Evolutionary conservation across 2,113 vertebrate genomes (phyloP).

Genomic region (Dicentrarchus labrax): DNA sequence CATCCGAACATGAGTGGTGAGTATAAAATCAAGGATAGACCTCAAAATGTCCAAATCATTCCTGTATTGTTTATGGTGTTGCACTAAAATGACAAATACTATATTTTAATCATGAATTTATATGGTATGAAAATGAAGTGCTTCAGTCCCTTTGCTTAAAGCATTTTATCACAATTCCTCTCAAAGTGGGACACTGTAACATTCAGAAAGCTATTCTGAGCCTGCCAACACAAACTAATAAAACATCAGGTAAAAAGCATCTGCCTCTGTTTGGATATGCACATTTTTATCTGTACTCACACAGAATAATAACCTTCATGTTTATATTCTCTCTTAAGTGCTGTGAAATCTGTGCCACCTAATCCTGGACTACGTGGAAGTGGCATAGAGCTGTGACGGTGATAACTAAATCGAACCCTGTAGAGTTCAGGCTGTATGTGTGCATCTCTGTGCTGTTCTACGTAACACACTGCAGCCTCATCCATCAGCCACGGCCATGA

Average conservation of each 20-base stretch:
- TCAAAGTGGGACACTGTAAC: conserved; percentile 32
- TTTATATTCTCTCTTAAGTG: conserved; percentile 51
- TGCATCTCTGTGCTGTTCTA: conserved; percentile 22
- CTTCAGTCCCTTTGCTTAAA: conserved; percentile 10
- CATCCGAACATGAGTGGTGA: background rate
- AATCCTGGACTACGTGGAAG: conserved; percentile 30
- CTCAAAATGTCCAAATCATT: background rate
- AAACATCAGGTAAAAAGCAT: conserved; percentile 46
- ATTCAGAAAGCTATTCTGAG: conserved; percentile 32
- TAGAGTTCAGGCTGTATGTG: conserved; percentile 19
- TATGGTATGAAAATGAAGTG: conserved; percentile 27
- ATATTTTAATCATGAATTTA: background rate
- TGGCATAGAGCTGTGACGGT: conserved; percentile 21
- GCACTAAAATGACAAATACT: background rate
- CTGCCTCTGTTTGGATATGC: conserved; percentile 33
- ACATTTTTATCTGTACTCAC: conserved; percentile 27
- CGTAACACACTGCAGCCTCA: conserved; percentile 38
- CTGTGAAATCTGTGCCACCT: conserved; percentile 59
- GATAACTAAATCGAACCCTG: conserved; percentile 52
- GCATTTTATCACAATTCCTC: conserved; percentile 43
- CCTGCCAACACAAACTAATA: conserved; percentile 25
- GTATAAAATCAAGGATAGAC: background rate
- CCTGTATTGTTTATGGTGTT: background rate
- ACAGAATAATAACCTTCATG: conserved; percentile 50
- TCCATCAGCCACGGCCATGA: conserved; percentile 45